Conservation (phyloP, 1,140 invertebrate species). For the Oncopodura yosiiana region DNA sequence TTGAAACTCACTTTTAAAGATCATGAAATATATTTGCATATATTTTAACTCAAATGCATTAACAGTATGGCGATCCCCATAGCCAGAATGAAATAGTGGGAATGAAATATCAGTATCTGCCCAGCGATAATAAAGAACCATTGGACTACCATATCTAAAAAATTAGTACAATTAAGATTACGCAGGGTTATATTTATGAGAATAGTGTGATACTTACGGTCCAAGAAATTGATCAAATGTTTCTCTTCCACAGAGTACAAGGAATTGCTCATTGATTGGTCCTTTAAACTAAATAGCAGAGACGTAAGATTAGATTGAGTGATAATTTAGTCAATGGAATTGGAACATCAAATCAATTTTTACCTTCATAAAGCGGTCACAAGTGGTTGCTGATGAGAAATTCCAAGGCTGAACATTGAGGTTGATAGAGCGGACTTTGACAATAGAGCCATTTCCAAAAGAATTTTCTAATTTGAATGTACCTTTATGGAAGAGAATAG, state of each 20-base stretch:
- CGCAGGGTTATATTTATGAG: too few species aligned
- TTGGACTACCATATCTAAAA: conserved; percentile 18
- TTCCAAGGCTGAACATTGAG: conserved; percentile 19
- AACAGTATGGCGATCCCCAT: conserved; percentile 5
- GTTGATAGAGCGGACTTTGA: conserved; percentile 20
- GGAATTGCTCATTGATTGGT: background rate
- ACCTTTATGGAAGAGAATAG: too few species aligned
- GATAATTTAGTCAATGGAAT: background rate
- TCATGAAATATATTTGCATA: conserved; percentile 21
- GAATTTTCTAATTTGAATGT: background rate
- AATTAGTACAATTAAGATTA: too few species aligned
- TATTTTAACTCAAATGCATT: conserved; percentile 12
- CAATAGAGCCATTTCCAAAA: background rate
- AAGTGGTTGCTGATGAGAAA: conserved; percentile 11
- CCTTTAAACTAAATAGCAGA: background rate
- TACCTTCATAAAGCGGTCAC: conserved; percentile 19
- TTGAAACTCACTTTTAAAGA: conserved; percentile 2
- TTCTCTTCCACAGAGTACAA: conserved; percentile 23
- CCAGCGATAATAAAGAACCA: conserved; percentile 18
- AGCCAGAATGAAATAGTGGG: conserved; percentile 22
- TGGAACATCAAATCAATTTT: too few species aligned
- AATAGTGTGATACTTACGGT: too few species aligned
- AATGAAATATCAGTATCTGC: conserved; percentile 13
- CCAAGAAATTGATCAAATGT: conserved; percentile 16
- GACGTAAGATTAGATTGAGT: background rate